Evolutionary conservation across 64 coral and sea anemone species (phyloP), one percentile per base, ranked within the genome.

Genomic region (Stylophora pistillata): DNA sequence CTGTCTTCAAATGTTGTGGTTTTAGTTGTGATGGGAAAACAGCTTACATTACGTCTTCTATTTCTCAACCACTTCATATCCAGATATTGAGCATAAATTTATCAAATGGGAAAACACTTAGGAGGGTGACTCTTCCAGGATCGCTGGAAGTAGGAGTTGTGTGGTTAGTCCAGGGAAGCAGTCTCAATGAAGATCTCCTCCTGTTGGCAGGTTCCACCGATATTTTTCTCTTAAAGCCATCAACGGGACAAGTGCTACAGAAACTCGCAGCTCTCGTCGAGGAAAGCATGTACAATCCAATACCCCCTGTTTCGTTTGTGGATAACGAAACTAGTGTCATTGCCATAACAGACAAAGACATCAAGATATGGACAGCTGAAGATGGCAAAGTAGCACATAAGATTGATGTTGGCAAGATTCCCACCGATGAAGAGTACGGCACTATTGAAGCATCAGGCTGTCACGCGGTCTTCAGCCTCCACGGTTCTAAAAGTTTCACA

Each of bases 1-100:
- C n/a, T 37, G 15, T 31, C 13, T 53, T 30, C 30, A 65, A 93
- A 25, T 75, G 77, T 14, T 93, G 76, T 89, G 91, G 78, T 12
- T 94, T 90, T 59, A 89, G 73, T 74, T 91, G 89, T 57, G 81
- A 94, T 86, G 88, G 74, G n/a, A 86, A 86, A 27, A 73, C 92
- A 26, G 73, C 87, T 9, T 86, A 80, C 53, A 55, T 77, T 15
- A 71, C 25, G n/a, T 53, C 63, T 26, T 71, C 77, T 30, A 55
- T 28, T 47, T 90, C 76, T 27, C 20, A 79, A 3, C 15, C 57
- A 30, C 60, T 71, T 10, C 74, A 66, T 18, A 25, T 90, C 28
- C 88, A 90, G 62, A 53, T 90, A 37, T 53, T 84, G 34, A 63
- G 47, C 16, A 30, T 90, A 21, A 70, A 90, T 28, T 30, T 90